These are phyloP conservation scores for Labrus mixtus DNA, from an alignment of 2,113 vertebrate species.

Conservation along the genomic window DNA sequence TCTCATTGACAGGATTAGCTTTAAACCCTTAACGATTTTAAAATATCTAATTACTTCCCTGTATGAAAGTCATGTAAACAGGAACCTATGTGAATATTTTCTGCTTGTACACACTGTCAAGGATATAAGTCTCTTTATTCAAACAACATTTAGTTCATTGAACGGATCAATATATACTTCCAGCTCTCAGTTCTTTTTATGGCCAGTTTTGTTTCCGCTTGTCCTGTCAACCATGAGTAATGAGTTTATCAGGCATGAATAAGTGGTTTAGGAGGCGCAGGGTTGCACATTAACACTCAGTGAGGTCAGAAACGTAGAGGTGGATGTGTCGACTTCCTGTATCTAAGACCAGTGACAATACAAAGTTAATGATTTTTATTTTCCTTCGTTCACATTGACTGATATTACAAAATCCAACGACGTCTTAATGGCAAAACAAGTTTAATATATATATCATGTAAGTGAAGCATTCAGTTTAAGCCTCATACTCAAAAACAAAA, in stretches of 20 bases:
- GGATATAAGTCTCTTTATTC: slow-evolving; percentile 5
- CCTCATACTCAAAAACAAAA: too few species aligned
- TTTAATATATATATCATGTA: too few species aligned
- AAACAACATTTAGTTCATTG: slow-evolving; percentile 18
- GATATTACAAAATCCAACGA: too few species aligned
- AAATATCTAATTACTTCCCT: background rate
- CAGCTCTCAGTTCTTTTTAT: slow-evolving; percentile 1
- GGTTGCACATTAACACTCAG: slow-evolving; percentile 11
- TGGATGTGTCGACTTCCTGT: slow-evolving; percentile 15
- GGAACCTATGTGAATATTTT: too few species aligned
- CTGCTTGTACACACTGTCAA: background rate
- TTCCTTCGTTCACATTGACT: background rate
- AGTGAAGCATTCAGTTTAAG: too few species aligned
- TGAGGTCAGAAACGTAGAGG: slow-evolving; percentile 3
- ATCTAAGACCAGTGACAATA: slow-evolving; percentile 9
- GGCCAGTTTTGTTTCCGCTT: slow-evolving; percentile 19
- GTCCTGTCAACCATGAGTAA: slow-evolving; percentile 56
- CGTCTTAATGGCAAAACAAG: too few species aligned
- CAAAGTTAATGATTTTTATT: background rate
- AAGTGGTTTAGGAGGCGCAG: slow-evolving; percentile 44
- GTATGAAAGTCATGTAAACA: too few species aligned
- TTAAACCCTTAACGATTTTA: background rate
- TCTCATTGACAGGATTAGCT: too few species aligned
- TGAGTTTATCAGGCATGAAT: slow-evolving; percentile 59
- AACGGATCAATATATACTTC: background rate